Conservation (phyloP, 2,113 vertebrate genomes). For the Equus przewalskii region DNA sequence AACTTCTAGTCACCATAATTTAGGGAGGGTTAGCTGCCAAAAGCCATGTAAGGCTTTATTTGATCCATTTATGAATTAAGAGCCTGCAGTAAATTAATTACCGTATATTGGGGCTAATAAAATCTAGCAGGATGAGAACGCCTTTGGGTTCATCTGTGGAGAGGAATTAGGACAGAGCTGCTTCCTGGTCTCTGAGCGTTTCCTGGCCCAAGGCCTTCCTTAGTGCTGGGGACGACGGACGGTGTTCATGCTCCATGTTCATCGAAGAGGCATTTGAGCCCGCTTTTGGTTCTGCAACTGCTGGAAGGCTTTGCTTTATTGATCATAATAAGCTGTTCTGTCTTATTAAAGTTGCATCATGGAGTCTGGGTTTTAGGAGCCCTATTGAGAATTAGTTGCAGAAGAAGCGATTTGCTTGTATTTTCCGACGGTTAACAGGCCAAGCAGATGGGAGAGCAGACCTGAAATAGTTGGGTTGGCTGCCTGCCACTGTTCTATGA, state of each 20-base stretch:
- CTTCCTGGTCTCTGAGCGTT: slow-evolving; percentile 51
- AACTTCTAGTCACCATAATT: slow-evolving; percentile 80
- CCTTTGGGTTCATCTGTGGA: slow-evolving; percentile 70
- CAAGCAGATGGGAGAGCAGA: slow-evolving; percentile 90
- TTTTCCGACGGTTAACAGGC: slow-evolving; percentile 87
- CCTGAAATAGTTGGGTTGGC: slow-evolving; percentile 88
- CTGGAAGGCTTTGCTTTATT: slow-evolving; percentile 81
- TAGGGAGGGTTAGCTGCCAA: slow-evolving; percentile 77
- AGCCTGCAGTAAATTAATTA: slow-evolving; percentile 84
- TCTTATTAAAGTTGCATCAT: slow-evolving; percentile 83
- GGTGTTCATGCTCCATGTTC: background rate
- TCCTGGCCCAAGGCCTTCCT: slow-evolving; percentile 55
- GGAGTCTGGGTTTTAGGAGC: slow-evolving; percentile 84
- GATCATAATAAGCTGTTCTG: slow-evolving; percentile 82
- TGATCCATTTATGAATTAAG: slow-evolving; percentile 86
- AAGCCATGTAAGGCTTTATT: slow-evolving; percentile 80
- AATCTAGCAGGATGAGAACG: slow-evolving; percentile 73
- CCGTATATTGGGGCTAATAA: slow-evolving; percentile 81
- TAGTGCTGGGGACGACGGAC: background rate
- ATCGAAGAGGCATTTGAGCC: slow-evolving; percentile 62
- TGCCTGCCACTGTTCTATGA: slow-evolving; percentile 87
- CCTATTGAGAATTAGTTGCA: slow-evolving; percentile 87
- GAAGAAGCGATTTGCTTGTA: slow-evolving; percentile 89
- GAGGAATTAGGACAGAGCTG: slow-evolving; percentile 59
- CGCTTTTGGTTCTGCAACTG: slow-evolving; percentile 45